phyloP scores from a whole-genome alignment of 2,888 invertebrate species.

The Nebria salina region DNA sequence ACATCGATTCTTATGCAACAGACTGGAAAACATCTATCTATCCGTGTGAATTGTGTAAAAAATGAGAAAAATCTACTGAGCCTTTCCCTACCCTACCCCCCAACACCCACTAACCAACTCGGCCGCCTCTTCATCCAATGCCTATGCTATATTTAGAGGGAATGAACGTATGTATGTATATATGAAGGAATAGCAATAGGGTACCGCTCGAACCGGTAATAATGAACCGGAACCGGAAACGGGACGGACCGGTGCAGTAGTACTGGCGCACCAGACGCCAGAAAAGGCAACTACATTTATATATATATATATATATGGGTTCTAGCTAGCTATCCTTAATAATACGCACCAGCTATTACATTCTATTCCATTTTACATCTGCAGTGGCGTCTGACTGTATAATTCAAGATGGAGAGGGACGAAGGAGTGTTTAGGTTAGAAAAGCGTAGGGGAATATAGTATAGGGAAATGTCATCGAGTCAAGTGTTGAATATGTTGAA shows the following conservation, averaged over 20 bases:
- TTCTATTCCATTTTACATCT: too few relatives aligned
- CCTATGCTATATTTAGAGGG: not conserved
- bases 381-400: too few relatives aligned
- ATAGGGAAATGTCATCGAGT: too few relatives aligned
- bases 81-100: not conserved
- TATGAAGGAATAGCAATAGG: slow-evolving; percentile 3
- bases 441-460: too few relatives aligned
- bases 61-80: not conserved
- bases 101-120: not conserved
- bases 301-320: slow-evolving; percentile 7
- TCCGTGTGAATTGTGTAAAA: not conserved
- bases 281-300: slow-evolving; percentile 2
- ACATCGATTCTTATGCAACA: not conserved
- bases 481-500: too few relatives aligned
- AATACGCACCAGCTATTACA: too few relatives aligned
- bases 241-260: not conserved
- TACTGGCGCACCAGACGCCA: not conserved
- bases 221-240: not conserved
- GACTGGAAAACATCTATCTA: not conserved
- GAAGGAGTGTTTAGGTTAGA: too few relatives aligned
- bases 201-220: not conserved
- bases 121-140: not conserved
- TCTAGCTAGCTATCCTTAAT: too few relatives aligned
- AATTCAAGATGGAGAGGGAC: too few relatives aligned
- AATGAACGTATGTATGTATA: slow-evolving; percentile 6